These are phyloP conservation scores for Corythornis cristatus DNA, from an alignment of 2,113 vertebrate species.

Conservation along the genomic window DNA sequence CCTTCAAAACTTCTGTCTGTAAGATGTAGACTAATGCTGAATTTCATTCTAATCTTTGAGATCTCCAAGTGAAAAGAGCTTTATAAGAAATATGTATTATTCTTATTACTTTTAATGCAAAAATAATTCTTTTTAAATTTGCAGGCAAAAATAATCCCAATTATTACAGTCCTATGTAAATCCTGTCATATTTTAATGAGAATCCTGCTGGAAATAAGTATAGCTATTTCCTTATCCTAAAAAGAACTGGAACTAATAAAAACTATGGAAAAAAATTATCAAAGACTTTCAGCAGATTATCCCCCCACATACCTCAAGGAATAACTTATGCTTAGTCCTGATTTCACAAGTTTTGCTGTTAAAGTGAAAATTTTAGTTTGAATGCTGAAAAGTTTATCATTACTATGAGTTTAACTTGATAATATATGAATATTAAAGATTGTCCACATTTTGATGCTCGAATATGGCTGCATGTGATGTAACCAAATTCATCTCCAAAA, in stretches of 20 bases:
- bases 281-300: neutral
- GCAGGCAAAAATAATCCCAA: neutral
- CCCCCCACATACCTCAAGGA: neutral
- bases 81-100: neutral
- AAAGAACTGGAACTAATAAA: conserved; percentile 12
- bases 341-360: neutral
- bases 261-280: neutral
- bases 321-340: neutral
- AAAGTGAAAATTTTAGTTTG: neutral
- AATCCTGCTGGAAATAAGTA: conserved; percentile 9
- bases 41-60: neutral
- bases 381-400: neutral
- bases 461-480: neutral
- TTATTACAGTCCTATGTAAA: conserved; percentile 20
- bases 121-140: conserved; percentile 1
- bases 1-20: neutral
- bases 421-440: neutral
- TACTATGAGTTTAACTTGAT: too few relatives aligned
- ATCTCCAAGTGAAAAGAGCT: neutral
- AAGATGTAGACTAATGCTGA: neutral
- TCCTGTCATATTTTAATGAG: conserved; percentile 45
- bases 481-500: neutral
- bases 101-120: neutral
- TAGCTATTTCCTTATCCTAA: neutral
- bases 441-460: neutral